A percentile compares a stretch with the other conserved stretches of the same genome.
Conservation (phyloP, 2,888 invertebrate species). For the Herminia tarsipennalis region DNA sequence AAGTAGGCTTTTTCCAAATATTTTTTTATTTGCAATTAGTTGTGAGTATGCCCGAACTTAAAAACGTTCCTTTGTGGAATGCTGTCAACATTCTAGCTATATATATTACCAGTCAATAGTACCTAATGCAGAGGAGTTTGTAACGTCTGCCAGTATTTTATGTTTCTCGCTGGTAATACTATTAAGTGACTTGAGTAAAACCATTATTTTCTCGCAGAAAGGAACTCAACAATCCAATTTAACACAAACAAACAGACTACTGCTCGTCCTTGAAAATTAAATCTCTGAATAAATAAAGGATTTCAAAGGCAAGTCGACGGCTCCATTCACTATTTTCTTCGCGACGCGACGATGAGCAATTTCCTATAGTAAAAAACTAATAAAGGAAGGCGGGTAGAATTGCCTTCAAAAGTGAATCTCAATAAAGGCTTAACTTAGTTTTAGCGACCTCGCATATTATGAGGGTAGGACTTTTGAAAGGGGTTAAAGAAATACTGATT, state of each 20-base stretch:
- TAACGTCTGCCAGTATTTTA: no score
- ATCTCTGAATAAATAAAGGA: slow-evolving; percentile 26
- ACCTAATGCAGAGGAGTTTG: no score
- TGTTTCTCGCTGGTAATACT: no score
- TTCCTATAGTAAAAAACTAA: slow-evolving; percentile 62
- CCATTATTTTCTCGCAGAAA: background rate
- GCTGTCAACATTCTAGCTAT: no score
- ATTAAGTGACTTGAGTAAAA: background rate
- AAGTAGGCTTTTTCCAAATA: no score
- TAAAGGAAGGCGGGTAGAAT: slow-evolving; percentile 62
- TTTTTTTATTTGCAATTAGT: no score
- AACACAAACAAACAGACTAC: slow-evolving; percentile 7
- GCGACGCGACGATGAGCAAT: slow-evolving; percentile 55
- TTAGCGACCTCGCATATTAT: slow-evolving; percentile 62
- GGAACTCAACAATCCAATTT: background rate
- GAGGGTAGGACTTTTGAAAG: slow-evolving; percentile 73
- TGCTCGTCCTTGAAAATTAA: slow-evolving; percentile 21
- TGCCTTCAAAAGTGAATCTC: slow-evolving; percentile 69
- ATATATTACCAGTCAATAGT: no score
- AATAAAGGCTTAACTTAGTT: slow-evolving; percentile 62
- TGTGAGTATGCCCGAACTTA: no score
- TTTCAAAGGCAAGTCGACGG: slow-evolving; percentile 34
- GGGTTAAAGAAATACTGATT: slow-evolving; percentile 75
- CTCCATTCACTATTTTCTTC: slow-evolving; percentile 48
- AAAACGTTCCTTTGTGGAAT: no score